Percentiles rank a stretch among this genome's conserved stretches.
These are phyloP conservation scores for Diacarnus erythraeanus DNA, from an alignment of 37 sponge, comb jelly and placozoan genomes.

Conservation along the genomic window DNA sequence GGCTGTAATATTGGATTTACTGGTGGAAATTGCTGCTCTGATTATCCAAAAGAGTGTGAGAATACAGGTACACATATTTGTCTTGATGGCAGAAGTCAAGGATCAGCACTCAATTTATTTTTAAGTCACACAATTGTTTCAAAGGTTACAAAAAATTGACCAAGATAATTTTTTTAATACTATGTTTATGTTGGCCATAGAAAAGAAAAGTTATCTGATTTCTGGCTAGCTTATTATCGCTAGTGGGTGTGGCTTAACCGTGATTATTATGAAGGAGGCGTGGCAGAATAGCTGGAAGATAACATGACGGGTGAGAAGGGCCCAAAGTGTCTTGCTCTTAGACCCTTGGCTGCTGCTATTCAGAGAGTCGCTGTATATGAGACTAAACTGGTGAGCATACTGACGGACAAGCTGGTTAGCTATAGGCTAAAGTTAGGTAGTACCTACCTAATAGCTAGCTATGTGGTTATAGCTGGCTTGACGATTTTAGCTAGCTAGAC, in stretches of 20 bases:
- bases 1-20: conserved; percentile 30
- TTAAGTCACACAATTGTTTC: conserved; percentile 8
- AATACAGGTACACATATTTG: conserved; percentile 3
- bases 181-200: neutral
- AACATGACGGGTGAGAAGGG: neutral
- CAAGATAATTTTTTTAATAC: neutral
- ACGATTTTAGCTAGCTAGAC: too few species aligned
- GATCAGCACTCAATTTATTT: conserved; percentile 37
- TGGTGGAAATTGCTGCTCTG: conserved; percentile 44
- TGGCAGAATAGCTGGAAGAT: neutral
- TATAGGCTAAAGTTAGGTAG: too few species aligned
- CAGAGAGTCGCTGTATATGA: conserved; percentile 80
- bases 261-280: neutral
- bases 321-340: conserved; percentile 31
- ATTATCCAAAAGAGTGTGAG: conserved; percentile 13
- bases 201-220: too few species aligned
- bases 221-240: neutral
- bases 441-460: too few species aligned
- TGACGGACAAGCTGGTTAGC: too few species aligned
- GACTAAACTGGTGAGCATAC: conserved; percentile 64
- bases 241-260: neutral
- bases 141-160: neutral
- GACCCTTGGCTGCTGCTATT: conserved; percentile 47
- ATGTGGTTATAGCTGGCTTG: too few species aligned
- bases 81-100: conserved; percentile 33